A percentile compares a stretch with the other conserved stretches of the same genome.
Conservation (phyloP, 2,797 vertebrate genomes). For the Tamandua tetradactyla region DNA sequence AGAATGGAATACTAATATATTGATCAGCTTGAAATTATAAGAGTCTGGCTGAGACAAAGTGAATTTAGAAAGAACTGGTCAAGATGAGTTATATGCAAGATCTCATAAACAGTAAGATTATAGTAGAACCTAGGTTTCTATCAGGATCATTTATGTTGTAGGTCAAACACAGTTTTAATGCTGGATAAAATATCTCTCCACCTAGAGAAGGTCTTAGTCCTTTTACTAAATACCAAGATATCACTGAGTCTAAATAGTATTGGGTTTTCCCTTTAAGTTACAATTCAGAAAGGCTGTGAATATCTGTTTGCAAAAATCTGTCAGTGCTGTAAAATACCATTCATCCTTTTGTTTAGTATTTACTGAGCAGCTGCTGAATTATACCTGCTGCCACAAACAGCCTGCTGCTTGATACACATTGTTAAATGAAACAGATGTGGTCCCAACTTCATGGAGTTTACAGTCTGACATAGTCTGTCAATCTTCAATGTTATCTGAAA, state of each 20-base stretch:
- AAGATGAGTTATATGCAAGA: background rate
- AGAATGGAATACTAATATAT: background rate
- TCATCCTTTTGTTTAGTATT: background rate
- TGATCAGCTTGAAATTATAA: background rate
- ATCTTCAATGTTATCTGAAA: background rate
- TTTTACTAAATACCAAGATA: background rate
- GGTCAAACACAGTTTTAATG: background rate
- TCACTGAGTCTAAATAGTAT: background rate
- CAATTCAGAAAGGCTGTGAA: background rate
- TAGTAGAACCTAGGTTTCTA: background rate
- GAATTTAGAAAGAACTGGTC: background rate
- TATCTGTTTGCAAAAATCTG: slow-evolving; percentile 10
- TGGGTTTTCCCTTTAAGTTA: background rate
- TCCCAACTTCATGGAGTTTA: background rate
- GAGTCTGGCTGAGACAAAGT: background rate
- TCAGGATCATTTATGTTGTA: background rate
- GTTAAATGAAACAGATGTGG: background rate
- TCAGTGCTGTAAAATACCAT: background rate
- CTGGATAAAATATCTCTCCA: background rate
- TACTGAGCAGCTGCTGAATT: background rate
- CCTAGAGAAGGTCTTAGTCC: background rate
- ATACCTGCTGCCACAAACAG: background rate
- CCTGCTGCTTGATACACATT: background rate
- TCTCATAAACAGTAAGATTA: background rate
- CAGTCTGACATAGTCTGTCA: background rate